A percentile compares a stretch with the other conserved stretches of the same genome.
These are phyloP conservation scores for Odontophorus gujanensis DNA, from an alignment of 2,113 vertebrate species.

Conservation along the genomic window DNA sequence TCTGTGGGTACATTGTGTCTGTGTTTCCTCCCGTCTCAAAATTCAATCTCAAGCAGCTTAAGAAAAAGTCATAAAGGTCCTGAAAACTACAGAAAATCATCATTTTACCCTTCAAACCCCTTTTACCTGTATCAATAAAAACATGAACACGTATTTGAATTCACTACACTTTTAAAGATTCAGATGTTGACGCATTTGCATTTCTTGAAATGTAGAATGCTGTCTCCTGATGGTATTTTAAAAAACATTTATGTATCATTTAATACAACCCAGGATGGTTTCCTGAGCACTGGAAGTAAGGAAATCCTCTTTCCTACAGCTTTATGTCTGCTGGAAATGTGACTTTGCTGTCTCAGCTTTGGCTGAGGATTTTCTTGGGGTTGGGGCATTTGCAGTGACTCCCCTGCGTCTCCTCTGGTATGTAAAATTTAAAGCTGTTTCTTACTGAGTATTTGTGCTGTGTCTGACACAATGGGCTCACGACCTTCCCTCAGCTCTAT, in stretches of 20 bases:
- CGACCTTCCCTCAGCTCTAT: not conserved
- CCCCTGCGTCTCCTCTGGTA: not conserved
- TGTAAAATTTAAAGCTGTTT: not conserved
- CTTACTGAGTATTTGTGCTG: not conserved
- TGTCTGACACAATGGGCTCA: not conserved
- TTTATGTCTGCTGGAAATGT: not conserved
- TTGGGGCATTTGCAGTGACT: not conserved
- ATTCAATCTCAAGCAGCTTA: not conserved
- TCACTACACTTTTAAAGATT: not conserved
- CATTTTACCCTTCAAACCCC: not conserved
- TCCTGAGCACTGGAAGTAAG: not conserved
- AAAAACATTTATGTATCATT: not conserved
- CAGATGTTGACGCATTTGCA: not conserved
- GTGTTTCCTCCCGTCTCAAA: not conserved
- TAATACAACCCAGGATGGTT: not conserved
- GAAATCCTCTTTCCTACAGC: not conserved
- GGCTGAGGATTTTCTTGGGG: not conserved
- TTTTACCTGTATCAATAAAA: not conserved
- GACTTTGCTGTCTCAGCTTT: not conserved
- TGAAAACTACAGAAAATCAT: not conserved
- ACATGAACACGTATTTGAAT: rapidly evolving
- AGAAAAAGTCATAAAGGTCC: not conserved
- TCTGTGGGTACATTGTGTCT: not conserved
- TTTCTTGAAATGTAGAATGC: not conserved
- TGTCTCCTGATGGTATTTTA: not conserved